phyloP scores from a whole-genome alignment of 1,140 invertebrate genomes.

The Leptinotarsa defecta region DNA sequence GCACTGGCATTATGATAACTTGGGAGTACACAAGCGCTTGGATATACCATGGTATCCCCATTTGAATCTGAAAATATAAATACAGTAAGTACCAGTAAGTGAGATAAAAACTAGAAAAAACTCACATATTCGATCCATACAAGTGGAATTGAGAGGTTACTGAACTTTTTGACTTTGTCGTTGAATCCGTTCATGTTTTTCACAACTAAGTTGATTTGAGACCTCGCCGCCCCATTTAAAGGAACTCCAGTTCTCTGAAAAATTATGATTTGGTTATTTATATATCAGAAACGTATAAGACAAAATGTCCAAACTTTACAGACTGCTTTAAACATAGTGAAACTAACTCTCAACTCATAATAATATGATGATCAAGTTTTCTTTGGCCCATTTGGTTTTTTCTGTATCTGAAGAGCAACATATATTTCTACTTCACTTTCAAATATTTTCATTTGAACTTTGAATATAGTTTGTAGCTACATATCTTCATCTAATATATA shows the following conservation, averaged over 20 bases:
- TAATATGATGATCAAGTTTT: too few relatives aligned
- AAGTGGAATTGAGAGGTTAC: slow-evolving; percentile 61
- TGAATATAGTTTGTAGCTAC: too few relatives aligned
- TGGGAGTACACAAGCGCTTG: slow-evolving; percentile 58
- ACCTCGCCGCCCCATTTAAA: slow-evolving; percentile 60
- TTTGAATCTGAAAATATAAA: slow-evolving; percentile 62
- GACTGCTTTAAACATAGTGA: too few relatives aligned
- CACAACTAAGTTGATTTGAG: slow-evolving; percentile 64
- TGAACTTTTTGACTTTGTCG: slow-evolving; percentile 58
- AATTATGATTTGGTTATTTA: neutral
- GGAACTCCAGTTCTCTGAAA: slow-evolving; percentile 64
- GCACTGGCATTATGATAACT: slow-evolving; percentile 57
- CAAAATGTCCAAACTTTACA: too few relatives aligned
- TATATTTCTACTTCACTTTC: too few relatives aligned
- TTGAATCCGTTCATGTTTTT: slow-evolving; percentile 58
- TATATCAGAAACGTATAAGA: too few relatives aligned
- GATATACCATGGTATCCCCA: slow-evolving; percentile 62
- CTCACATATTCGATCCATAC: slow-evolving; percentile 71
- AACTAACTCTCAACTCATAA: too few relatives aligned
- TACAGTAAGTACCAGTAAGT: slow-evolving; percentile 23
- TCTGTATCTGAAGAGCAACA: too few relatives aligned
- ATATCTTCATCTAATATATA: too few relatives aligned
- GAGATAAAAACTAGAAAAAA: slow-evolving; percentile 29
- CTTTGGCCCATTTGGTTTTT: too few relatives aligned
- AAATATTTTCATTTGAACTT: too few relatives aligned